Evolutionary conservation across 2,888 invertebrate species (phyloP), one percentile per base, ranked within the genome.

Genomic region (Thecocarcelia acutangulata): DNA sequence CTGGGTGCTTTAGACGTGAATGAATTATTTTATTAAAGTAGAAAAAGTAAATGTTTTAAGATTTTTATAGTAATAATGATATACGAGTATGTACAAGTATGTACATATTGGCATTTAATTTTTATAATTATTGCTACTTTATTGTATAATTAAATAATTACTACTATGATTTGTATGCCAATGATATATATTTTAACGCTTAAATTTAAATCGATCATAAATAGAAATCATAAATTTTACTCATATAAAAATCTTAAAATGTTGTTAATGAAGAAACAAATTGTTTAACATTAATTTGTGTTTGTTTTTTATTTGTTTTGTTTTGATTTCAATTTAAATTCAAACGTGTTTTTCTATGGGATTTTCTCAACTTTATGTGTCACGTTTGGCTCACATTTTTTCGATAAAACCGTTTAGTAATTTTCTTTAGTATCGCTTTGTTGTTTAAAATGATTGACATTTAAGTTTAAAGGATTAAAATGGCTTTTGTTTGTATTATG

Each of bases 61-160:
- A 19, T 8, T 13, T 40, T 52, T 54, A 19, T 74, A 28, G 17
- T 59, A 68, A 59, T 44, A 33, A 33, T n/a, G n/a, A n/a, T n/a
- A n/a, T n/a, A n/a, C n/a, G n/a, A n/a, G n/a, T 59, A 68, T 75
- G 58, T 58, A 24, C n/a, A n/a, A n/a, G n/a, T 24, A 33, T 52
- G 59, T 68, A 68, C 66, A 68, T 58, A 52, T 15, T 28, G 59
- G 33, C 56, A 66, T 58, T 58, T 56, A 58, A 50, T 85, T 86
- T 87, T 88, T 89, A 89, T 88, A 88, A 87, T 88, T 88, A 87
- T 88, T 88, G 88, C 88, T 88, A 89, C 88, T 89, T 88, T 88
- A 89, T 88, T 88, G 89, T 88, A 87, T 88, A 87, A 86, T 88
- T 89, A 88, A 89, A 85, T 87, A 87, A 88, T 88, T 89, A 87